Percentiles rank a stretch among this genome's conserved stretches.
Evolutionary conservation across 2,113 vertebrate genomes (phyloP).

Genomic region (Hemichromis elongatus): DNA sequence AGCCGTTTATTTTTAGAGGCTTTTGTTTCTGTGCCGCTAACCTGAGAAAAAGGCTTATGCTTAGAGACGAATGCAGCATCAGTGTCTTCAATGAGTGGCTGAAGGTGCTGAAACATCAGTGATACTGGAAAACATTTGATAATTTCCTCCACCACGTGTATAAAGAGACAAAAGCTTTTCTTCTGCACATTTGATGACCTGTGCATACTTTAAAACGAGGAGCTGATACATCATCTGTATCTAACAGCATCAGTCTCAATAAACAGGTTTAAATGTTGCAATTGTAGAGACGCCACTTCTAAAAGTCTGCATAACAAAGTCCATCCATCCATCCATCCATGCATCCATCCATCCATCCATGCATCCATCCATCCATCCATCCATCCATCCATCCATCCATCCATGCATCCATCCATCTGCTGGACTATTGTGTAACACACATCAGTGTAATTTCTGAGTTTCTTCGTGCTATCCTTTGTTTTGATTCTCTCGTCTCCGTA

Average conservation of each 20-base stretch:
- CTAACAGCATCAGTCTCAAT: background rate
- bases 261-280: background rate
- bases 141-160: background rate
- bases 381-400: background rate
- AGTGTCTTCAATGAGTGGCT: background rate
- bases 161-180: background rate
- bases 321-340: background rate
- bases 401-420: no score
- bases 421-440: no score
- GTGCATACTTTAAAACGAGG: background rate
- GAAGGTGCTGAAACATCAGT: background rate
- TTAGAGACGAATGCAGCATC: background rate
- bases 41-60: background rate
- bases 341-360: no score
- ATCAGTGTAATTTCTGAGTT: no score
- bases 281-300: background rate
- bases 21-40: background rate
- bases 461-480: no score
- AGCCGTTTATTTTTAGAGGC: constrained; percentile 43
- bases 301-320: background rate
- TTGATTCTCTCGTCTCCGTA: no score
- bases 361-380: background rate
- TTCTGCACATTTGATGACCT: background rate
- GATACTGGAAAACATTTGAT: background rate
- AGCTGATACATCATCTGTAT: background rate